Evolutionary conservation across 2,797 vertebrate species (phyloP), one percentile per base, ranked within the genome.

Genomic region (Platalea minor): DNA sequence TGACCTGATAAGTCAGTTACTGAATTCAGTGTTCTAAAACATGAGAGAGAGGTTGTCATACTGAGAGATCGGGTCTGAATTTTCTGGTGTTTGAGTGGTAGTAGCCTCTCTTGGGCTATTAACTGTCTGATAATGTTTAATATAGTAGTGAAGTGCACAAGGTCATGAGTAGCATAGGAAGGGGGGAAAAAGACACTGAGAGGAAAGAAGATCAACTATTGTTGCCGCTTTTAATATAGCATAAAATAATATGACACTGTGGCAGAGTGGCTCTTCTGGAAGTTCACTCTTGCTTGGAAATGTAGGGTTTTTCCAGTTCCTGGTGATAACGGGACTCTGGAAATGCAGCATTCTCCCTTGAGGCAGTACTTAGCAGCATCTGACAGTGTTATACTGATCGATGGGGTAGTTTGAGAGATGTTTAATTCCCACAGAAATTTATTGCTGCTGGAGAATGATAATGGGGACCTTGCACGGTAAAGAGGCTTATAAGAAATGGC

Each of bases 371-470:
- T 59, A 65, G 54, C 45, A 70, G 57, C 59, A 26, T 76, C 67
- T 93, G 56, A 77, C 51, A 53, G 24, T 75, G 35, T 54, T 92
- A 18, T 29, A n/a, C 60, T 89, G 95, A 93, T 93, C 5, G 39
- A 48, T 96, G 89, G 19, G n/a, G 26, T 65, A 33, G 61, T 41
- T 35, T 57, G 81, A 88, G 63, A 61, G 79, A 81, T 28, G 61
- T 79, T 93, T 95, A 93, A 93, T 94, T 96, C 72, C 64, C 41
- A 46, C 43, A 39, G 75, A 88, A 96, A 85, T 92, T 85, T 89
- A 94, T 70, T 93, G 57, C 56, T 91, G 75, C n/a, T 92, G n/a
- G 41, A 89, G 78, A 94, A 64, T 65, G 50, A 24, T 72, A 89
- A 54, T 73, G 50, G 65, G 72, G 69, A 85, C 77, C 74, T 88